Evolutionary conservation across 2,888 invertebrate species (phyloP).

Genomic region (Ectobius pallidus): DNA sequence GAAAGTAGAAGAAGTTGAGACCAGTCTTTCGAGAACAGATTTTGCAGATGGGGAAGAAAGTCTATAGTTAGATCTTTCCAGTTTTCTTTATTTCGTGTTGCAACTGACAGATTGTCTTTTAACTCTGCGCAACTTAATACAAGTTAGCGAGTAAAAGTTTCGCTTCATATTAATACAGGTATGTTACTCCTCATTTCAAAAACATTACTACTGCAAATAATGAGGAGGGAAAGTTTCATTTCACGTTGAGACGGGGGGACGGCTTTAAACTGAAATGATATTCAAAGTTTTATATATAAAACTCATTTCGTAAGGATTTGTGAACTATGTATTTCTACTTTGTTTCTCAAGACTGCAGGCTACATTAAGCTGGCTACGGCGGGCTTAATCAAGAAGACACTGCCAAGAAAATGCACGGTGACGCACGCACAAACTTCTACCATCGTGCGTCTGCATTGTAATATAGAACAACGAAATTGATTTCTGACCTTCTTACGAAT

Average conservation of each 20-base stretch:
- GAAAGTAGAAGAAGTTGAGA: no score
- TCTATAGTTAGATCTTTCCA: no score
- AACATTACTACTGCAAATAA: background rate
- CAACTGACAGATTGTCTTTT: background rate
- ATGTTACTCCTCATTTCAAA: background rate
- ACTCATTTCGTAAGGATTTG: constrained; percentile 3
- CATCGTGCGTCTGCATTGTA: no score
- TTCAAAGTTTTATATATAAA: background rate
- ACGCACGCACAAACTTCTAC: no score
- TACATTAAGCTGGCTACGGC: background rate
- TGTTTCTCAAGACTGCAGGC: background rate
- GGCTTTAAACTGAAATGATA: background rate
- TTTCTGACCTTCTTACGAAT: no score
- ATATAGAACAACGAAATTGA: no score
- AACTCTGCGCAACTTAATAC: background rate
- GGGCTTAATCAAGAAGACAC: background rate
- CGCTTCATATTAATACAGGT: background rate
- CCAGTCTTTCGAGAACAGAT: no score
- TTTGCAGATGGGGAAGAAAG: no score
- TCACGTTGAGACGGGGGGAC: background rate
- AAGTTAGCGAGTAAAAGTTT: background rate
- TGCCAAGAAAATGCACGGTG: no score
- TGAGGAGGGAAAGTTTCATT: background rate
- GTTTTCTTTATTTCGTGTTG: no score
- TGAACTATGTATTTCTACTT: background rate